These are phyloP conservation scores for Dendrolimus houi DNA, from an alignment of 2,888 invertebrate genomes.

Conservation along the genomic window DNA sequence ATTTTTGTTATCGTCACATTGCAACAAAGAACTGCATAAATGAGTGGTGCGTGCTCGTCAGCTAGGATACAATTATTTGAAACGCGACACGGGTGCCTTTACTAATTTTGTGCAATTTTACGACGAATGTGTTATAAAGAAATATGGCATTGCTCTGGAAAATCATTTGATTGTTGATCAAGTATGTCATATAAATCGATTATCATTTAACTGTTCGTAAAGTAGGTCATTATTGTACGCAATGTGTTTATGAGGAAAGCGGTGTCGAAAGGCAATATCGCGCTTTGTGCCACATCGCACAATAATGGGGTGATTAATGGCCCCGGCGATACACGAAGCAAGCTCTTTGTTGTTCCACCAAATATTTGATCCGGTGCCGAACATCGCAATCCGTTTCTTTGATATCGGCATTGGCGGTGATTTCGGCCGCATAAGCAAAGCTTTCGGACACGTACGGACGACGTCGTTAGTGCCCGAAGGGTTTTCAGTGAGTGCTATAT, in stretches of 20 bases:
- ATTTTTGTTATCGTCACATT: too few species aligned
- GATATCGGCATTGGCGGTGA: slow-evolving; percentile 39
- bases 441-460: slow-evolving; percentile 5
- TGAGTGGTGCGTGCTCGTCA: too few species aligned
- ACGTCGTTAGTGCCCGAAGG: not conserved
- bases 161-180: not conserved
- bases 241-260: slow-evolving; percentile 58
- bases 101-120: too few species aligned
- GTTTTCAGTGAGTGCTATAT: not conserved
- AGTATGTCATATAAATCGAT: slow-evolving; percentile 35
- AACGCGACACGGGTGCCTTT: too few species aligned
- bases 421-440: slow-evolving; percentile 25
- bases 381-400: slow-evolving; percentile 54
- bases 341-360: slow-evolving; percentile 65
- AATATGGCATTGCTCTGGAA: too few species aligned
- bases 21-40: too few species aligned
- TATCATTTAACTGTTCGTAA: slow-evolving; percentile 65
- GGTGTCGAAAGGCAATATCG: slow-evolving; percentile 62
- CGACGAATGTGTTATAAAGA: too few species aligned
- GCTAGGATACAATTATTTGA: too few species aligned
- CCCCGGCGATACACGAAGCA: slow-evolving; percentile 53
- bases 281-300: slow-evolving; percentile 57
- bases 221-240: slow-evolving; percentile 57
- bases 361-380: slow-evolving; percentile 60
- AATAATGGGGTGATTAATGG: slow-evolving; percentile 72